Conservation (phyloP, 53 echinoderm and acorn worm genomes). For the Crossaster papposus region DNA sequence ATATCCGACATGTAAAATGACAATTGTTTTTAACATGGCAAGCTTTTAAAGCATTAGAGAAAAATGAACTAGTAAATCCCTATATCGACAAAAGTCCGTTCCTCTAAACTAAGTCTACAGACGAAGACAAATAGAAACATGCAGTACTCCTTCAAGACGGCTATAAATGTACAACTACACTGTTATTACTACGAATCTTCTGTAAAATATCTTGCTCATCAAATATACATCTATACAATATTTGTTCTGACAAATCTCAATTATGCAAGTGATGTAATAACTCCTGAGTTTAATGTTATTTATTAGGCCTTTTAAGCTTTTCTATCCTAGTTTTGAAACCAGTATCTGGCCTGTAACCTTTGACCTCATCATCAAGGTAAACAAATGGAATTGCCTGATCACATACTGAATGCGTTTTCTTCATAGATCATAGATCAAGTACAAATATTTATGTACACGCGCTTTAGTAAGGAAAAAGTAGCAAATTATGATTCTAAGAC, state of each 20-base stretch:
- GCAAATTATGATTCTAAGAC: not conserved
- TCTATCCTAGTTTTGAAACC: not conserved
- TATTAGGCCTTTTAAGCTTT: not conserved
- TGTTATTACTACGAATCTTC: not conserved
- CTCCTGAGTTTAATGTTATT: conserved; percentile 16
- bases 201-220: conserved; percentile 9
- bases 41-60: conserved; percentile 12
- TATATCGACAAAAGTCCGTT: not conserved
- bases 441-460: too few relatives aligned
- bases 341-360: not conserved
- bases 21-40: not conserved
- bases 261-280: not conserved
- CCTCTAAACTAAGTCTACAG: not conserved
- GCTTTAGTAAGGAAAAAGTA: not conserved
- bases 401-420: too few relatives aligned
- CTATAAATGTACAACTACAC: not conserved
- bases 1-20: too few relatives aligned
- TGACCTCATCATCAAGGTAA: too few relatives aligned
- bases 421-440: too few relatives aligned
- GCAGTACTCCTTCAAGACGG: not conserved
- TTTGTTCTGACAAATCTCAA: conserved; percentile 24
- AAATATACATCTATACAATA: conserved; percentile 17
- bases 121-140: not conserved
- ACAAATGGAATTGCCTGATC: too few relatives aligned
- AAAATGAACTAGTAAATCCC: too few relatives aligned